phyloP scores from a whole-genome alignment of 2,113 vertebrate genomes.

The Melanotaenia duboulayi region DNA sequence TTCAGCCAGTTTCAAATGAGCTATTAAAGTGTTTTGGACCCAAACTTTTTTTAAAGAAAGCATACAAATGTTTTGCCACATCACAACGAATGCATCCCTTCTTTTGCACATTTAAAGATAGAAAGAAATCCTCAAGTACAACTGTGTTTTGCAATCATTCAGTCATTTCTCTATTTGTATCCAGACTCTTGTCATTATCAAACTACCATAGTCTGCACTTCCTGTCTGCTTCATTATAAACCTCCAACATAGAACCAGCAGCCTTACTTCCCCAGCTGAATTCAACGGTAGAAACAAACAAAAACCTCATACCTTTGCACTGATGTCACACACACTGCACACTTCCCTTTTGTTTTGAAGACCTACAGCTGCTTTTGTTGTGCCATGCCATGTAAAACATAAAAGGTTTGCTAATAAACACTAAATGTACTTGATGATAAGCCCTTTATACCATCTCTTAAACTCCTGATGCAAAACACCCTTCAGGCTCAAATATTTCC shows the following conservation, averaged over 20 bases:
- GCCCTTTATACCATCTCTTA: neutral
- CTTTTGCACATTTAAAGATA: too few relatives aligned
- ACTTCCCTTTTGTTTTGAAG: neutral
- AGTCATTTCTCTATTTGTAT: too few relatives aligned
- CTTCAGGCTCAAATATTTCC: neutral
- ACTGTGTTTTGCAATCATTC: too few relatives aligned
- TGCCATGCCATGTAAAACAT: neutral
- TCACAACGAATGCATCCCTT: too few relatives aligned
- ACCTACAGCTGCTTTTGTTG: neutral
- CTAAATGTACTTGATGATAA: neutral
- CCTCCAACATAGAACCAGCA: neutral
- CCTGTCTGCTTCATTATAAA: neutral
- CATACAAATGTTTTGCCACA: too few relatives aligned
- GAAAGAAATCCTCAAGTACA: too few relatives aligned
- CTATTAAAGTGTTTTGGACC: too few relatives aligned
- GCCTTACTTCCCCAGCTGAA: neutral
- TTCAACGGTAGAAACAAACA: neutral
- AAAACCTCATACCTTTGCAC: too few relatives aligned
- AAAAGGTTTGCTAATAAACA: neutral
- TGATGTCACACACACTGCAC: neutral
- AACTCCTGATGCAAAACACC: conserved; percentile 8
- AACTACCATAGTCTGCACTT: too few relatives aligned
- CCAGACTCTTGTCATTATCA: too few relatives aligned
- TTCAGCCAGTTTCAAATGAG: too few relatives aligned
- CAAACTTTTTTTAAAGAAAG: too few relatives aligned